These are phyloP conservation scores for Pyxicephalus adspersus DNA, from an alignment of 2,113 vertebrate genomes.

Conservation along the genomic window DNA sequence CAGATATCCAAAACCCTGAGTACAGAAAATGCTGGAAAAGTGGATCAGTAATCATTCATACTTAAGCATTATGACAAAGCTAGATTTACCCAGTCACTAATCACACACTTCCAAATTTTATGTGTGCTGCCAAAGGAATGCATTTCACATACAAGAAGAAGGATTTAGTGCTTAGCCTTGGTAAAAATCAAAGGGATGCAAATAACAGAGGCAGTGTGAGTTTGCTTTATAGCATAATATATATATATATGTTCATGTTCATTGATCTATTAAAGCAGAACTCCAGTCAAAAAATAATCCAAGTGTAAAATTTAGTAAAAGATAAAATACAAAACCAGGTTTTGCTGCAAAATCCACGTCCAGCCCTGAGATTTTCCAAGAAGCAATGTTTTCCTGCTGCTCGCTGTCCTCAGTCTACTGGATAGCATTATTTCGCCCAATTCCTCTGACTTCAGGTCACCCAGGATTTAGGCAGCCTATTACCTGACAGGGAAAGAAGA, in stretches of 20 bases:
- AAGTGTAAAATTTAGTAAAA: too few relatives aligned
- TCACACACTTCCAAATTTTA: constrained; percentile 9
- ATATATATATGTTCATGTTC: not conserved
- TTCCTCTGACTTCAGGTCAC: too few relatives aligned
- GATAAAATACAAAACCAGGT: too few relatives aligned
- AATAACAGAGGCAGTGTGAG: not conserved
- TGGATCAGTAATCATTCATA: constrained; percentile 7
- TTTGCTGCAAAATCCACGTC: too few relatives aligned
- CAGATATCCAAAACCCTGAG: constrained; percentile 6
- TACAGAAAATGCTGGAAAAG: constrained; percentile 12
- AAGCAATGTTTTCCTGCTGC: too few relatives aligned
- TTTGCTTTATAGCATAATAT: not conserved
- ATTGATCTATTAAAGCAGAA: too few relatives aligned
- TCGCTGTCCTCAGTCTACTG: too few relatives aligned
- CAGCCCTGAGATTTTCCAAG: too few relatives aligned
- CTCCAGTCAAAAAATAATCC: too few relatives aligned
- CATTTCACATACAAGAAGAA: constrained; percentile 7
- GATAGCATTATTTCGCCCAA: too few relatives aligned
- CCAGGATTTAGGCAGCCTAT: too few relatives aligned
- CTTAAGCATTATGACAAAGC: constrained; percentile 16
- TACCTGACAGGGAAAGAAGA: too few relatives aligned
- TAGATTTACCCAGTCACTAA: constrained; percentile 26
- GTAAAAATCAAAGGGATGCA: constrained; percentile 13
- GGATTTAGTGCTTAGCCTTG: not conserved
- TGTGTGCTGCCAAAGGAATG: constrained; percentile 25